These are phyloP conservation scores for Albula glossodonta DNA, from an alignment of 2,113 vertebrate genomes.

Conservation along the genomic window DNA sequence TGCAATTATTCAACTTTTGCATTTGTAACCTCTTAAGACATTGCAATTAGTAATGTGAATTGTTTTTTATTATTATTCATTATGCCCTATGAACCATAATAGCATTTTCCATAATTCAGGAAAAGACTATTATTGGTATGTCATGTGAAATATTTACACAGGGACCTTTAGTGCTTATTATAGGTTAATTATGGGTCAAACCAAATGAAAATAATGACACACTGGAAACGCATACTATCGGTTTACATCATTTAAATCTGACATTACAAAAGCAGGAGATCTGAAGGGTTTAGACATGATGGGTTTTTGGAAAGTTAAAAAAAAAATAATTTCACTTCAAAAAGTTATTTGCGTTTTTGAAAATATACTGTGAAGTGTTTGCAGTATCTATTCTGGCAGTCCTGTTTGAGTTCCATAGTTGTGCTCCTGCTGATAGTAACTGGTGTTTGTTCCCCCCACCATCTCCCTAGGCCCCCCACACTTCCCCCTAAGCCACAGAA, in stretches of 20 bases:
- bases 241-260: background rate
- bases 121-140: background rate
- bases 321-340: too few species aligned
- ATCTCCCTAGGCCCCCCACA: conserved; percentile 91
- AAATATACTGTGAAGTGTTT: too few species aligned
- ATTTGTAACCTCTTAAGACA: background rate
- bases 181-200: background rate
- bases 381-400: too few species aligned
- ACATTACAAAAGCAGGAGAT: background rate
- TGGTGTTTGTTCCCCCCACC: conserved; percentile 69
- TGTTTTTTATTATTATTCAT: background rate
- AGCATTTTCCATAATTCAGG: background rate
- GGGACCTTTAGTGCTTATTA: background rate
- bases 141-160: background rate
- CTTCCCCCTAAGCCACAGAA: conserved; percentile 96
- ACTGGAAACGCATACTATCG: background rate
- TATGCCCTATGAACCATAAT: conserved; percentile 4
- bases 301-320: background rate
- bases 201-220: background rate
- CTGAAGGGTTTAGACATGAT: background rate
- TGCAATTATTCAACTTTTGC: background rate
- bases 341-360: too few species aligned
- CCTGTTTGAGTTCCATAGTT: conserved; percentile 10
- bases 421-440: conserved; percentile 68
- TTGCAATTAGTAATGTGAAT: background rate